These are phyloP conservation scores for Drosophila anceps DNA, from an alignment of 2,888 invertebrate species.

Conservation along the genomic window DNA sequence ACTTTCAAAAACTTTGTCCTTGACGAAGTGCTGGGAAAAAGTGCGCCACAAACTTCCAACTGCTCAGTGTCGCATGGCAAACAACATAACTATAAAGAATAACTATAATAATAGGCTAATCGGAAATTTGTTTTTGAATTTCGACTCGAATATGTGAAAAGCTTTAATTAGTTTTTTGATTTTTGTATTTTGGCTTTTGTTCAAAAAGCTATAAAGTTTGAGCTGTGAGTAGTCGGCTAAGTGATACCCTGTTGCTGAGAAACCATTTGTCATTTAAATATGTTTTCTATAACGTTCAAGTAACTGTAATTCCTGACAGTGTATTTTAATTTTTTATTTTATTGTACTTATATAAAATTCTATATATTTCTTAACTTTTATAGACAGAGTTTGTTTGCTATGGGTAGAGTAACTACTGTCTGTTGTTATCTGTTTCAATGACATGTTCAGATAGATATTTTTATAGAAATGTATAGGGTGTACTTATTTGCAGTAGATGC, in stretches of 20 bases:
- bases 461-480: neutral
- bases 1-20: constrained; percentile 45
- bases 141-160: neutral
- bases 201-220: neutral
- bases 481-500: neutral
- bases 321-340: neutral
- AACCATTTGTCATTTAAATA: neutral
- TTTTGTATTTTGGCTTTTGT: neutral
- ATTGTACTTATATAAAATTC: neutral
- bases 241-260: neutral
- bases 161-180: neutral
- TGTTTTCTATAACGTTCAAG: no score
- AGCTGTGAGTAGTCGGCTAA: neutral
- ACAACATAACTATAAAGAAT: constrained; percentile 5
- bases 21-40: constrained; percentile 16
- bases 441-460: neutral
- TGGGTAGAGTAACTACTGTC: neutral
- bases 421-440: neutral
- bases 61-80: constrained; percentile 28
- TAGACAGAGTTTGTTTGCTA: neutral
- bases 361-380: neutral
- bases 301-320: no score
- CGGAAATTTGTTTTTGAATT: neutral
- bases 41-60: constrained; percentile 27
- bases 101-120: neutral